Evolutionary conservation across 2,797 vertebrate genomes (phyloP), one percentile per base, ranked within the genome.

Genomic region (Rhinoraja longicauda): DNA sequence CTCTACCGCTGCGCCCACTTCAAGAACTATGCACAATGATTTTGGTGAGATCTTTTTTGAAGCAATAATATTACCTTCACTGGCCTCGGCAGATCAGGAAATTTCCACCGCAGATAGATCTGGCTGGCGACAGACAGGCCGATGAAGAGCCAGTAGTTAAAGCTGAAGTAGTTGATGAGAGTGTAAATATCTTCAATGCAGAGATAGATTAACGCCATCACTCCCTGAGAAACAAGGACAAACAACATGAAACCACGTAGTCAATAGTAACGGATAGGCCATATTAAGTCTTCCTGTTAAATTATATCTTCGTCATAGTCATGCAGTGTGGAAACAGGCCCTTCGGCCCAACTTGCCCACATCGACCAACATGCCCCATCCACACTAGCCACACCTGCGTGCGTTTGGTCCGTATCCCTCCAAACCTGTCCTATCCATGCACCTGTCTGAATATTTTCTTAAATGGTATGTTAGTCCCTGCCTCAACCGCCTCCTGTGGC

Each of bases 101-200:
- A 94, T 94, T 96, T 97, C 93, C 97, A 2, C 10, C 97, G 96
- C 86, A 98, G 96, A 95, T 97, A 97, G 86, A 98, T 97, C 94
- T 93, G 97, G 93, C 97, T 97, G 94, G 93, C 97, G 73, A 97
- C 96, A 8, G 97, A 97, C 93, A 98, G 94, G 92, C 97, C 97
- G 5, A 97, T 97, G 93, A 98, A 98, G 76, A 97, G 93, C 97
- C 97, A 98, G 94, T 98, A 98, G 93, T 97, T 97, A 93, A 98
- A 98, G 94, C 97, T 98, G 94, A 97, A 98, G 93, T 97, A 98
- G 95, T 97, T 97, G 93, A 98, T 98, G 76, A 98, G 94, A 93
- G 95, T 97, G 94, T 97, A 97, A 21, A 98, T 96, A 7, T 98
- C 97, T 2, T 94, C 95, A 64, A 97, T 97, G 0, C 95, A 96